Percentiles rank a stretch among this genome's conserved stretches.
phyloP scores from a whole-genome alignment of 2,113 vertebrate genomes.

The Protomyctophum bolini region DNA sequence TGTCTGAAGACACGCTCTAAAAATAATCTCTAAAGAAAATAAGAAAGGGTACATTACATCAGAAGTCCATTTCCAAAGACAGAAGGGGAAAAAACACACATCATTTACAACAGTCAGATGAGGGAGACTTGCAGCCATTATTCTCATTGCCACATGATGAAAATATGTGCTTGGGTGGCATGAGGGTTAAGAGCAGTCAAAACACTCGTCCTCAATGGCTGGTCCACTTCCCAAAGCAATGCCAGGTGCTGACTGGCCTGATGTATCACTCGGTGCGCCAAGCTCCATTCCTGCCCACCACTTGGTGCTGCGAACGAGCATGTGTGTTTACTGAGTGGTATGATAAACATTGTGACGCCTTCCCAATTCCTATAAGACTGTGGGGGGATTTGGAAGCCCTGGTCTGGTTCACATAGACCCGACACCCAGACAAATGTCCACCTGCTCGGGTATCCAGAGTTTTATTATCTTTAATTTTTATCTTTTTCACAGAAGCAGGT shows the following conservation, averaged over 20 bases:
- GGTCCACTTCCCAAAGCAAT: background rate
- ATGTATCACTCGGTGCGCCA: background rate
- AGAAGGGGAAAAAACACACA: no score
- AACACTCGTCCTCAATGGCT: conserved; percentile 14
- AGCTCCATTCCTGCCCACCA: background rate
- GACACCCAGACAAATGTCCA: conserved; percentile 9
- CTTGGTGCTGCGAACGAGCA: background rate
- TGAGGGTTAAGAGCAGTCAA: conserved; percentile 10
- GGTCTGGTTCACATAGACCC: conserved; percentile 36
- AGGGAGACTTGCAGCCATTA: background rate
- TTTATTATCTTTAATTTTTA: no score
- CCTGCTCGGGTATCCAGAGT: background rate
- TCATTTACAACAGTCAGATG: background rate
- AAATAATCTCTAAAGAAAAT: no score
- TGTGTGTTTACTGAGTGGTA: conserved; percentile 55
- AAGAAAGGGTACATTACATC: no score
- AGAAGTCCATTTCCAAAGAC: no score
- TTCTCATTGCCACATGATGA: background rate
- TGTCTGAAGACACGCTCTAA: no score
- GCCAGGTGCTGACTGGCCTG: background rate
- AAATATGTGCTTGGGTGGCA: background rate
- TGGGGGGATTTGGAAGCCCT: conserved; percentile 29
- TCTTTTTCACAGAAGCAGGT: background rate
- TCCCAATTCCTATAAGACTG: conserved; percentile 10
- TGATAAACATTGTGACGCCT: conserved; percentile 45